A percentile compares a stretch with the other conserved stretches of the same genome.
These are phyloP conservation scores for Dromococcyx pavoninus DNA, from an alignment of 2,797 vertebrate genomes.

Conservation along the genomic window DNA sequence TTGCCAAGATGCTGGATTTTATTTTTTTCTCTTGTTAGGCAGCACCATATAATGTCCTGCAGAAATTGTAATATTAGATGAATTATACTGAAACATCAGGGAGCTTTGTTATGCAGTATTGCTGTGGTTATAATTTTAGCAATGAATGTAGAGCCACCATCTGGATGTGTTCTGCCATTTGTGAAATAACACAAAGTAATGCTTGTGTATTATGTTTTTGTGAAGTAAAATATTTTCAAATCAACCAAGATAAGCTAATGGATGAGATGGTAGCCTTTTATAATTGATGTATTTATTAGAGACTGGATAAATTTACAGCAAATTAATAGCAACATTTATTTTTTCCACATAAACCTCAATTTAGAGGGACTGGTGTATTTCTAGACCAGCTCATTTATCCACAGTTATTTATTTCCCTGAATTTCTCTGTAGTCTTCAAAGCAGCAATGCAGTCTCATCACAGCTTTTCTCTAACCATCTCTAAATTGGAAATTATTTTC, in stretches of 20 bases:
- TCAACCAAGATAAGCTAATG: neutral
- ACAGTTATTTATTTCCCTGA: neutral
- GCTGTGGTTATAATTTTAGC: neutral
- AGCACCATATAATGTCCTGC: neutral
- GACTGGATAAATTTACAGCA: neutral
- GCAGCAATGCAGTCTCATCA: neutral
- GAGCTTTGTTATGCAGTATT: neutral
- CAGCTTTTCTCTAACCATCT: neutral
- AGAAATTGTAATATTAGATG: neutral
- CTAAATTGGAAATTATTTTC: neutral
- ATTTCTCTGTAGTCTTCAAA: neutral
- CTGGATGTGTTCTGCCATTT: neutral
- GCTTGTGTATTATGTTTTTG: too few relatives aligned
- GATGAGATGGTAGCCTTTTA: neutral
- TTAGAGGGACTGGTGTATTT: neutral
- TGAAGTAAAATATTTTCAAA: neutral
- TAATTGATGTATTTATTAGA: neutral
- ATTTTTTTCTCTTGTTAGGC: neutral
- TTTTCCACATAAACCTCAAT: neutral
- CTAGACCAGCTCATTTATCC: neutral
- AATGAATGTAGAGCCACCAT: neutral
- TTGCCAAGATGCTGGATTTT: neutral
- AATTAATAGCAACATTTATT: neutral
- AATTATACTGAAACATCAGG: rapidly evolving
- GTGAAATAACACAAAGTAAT: neutral